These are phyloP conservation scores for Antechinus flavipes DNA, from an alignment of 2,113 vertebrate genomes.

Conservation along the genomic window DNA sequence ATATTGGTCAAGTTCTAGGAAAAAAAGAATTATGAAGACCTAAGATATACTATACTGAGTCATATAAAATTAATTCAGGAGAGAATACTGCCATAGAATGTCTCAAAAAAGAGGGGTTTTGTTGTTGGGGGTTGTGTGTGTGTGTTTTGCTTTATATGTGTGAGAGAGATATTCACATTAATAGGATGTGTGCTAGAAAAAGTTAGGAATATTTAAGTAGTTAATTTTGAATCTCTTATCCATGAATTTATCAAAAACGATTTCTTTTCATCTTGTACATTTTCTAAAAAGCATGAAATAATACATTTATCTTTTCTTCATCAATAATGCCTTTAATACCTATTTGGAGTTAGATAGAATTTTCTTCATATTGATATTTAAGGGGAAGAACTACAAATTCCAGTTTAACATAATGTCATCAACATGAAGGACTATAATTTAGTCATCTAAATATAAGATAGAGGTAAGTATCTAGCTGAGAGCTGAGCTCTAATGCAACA, in stretches of 20 bases:
- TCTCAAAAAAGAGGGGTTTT: background rate
- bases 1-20: background rate
- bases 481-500: background rate
- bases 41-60: background rate
- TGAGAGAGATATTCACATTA: background rate
- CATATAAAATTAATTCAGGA: background rate
- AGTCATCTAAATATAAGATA: background rate
- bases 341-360: constrained; percentile 6
- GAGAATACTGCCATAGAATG: background rate
- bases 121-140: background rate
- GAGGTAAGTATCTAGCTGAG: too few relatives aligned
- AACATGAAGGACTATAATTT: background rate
- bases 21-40: background rate
- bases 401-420: background rate
- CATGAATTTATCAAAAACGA: background rate
- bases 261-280: background rate
- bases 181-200: background rate
- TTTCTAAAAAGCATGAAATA: constrained; percentile 34
- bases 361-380: constrained; percentile 37
- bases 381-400: background rate
- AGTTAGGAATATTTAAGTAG: background rate
- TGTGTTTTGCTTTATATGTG: background rate
- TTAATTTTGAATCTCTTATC: background rate
- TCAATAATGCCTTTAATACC: background rate
- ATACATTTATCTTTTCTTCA: constrained; percentile 12